Base-by-base conservation (phyloP, 2,797 vertebrate species). In the Anableps anableps region DNA sequence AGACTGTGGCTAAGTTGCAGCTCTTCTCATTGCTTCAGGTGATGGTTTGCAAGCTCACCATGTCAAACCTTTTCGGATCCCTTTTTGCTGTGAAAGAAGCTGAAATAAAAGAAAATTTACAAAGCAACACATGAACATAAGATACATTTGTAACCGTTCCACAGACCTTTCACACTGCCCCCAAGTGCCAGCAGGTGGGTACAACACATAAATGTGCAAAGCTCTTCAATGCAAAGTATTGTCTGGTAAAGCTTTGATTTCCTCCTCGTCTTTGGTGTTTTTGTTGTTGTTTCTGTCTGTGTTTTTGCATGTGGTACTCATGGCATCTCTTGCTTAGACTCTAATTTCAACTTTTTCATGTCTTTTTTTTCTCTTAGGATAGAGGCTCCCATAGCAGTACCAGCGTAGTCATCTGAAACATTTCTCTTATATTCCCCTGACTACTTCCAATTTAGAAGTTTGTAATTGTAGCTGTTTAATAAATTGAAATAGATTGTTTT, bases 311-410 rank as follows among this genome's bases (percentile, higher is more conserved):
- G 62, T 17, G 8, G 36, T 17, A 10, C 31, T 80, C 19, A 31
- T 48, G 23, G 5, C 8, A 17, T 64, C 53, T 68, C 5, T 7
- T 0, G 74, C 74, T 73, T 79, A 51, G 68, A 83, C 31, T 79
- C 48, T 81, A 86, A 87, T 47, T 34, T 71, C 13, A 1, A 9
- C 64, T 88, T 68, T 88, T 11, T 90, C 79, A 47, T 77, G 7
- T 50, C 86, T 89, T 72, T 90, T 89, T 70, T 90, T 77, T 90
- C 80, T 91, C 95, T 86, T 95, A 99, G 95, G 97, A 95, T 93
- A 97, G 95, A 92, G 98, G 97, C 94, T 99, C 97, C 87, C 95
- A 94, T 94, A 99, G 98, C 86, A 96, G 93, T 89, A 96, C 91
- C 86, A 99, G 96, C 80, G 94, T 99, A 88, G 95, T 99, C 91